A percentile compares a stretch with the other conserved stretches of the same genome.
Evolutionary conservation across 1,140 invertebrate genomes (phyloP).

Genomic region (Pseudomyrmex cubaensis): DNA sequence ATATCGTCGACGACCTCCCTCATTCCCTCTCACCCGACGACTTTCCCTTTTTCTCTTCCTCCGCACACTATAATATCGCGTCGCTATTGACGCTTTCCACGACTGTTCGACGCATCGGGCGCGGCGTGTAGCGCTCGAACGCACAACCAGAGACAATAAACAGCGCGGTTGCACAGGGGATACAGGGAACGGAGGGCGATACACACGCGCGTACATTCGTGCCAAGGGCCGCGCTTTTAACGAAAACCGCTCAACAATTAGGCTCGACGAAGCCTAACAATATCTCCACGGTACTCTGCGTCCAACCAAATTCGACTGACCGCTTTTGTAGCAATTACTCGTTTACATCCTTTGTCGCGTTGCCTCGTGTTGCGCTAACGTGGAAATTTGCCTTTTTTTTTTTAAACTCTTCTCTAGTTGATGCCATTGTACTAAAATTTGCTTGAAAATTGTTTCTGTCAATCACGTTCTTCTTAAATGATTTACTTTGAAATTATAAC

Average conservation of each 20-base stretch:
- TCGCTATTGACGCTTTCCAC: constrained; percentile 76
- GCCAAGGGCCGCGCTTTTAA: constrained; percentile 71
- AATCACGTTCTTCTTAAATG: too few relatives aligned
- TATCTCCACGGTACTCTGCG: constrained; percentile 51
- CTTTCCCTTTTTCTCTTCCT: constrained; percentile 35
- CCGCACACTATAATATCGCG: constrained; percentile 24
- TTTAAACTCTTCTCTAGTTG: not conserved
- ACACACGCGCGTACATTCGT: constrained; percentile 62
- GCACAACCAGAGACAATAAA: constrained; percentile 73
- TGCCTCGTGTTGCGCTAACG: not conserved
- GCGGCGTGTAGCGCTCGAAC: constrained; percentile 73
- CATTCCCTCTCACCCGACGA: constrained; percentile 30
- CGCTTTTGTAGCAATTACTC: constrained; percentile 41
- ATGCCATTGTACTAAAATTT: too few relatives aligned
- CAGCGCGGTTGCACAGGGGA: constrained; percentile 65
- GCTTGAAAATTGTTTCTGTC: too few relatives aligned
- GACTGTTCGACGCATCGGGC: constrained; percentile 69
- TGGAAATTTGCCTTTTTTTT: constrained; percentile 1
- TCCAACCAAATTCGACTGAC: constrained; percentile 6
- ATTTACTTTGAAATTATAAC: too few relatives aligned
- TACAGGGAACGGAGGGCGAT: constrained; percentile 27
- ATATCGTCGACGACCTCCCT: constrained; percentile 2
- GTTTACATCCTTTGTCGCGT: not conserved
- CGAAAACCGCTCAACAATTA: constrained; percentile 78
- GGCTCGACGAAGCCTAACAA: constrained; percentile 30